Evolutionary conservation across 1,140 invertebrate genomes (phyloP).

Genomic region (Listronotus bonariensis): DNA sequence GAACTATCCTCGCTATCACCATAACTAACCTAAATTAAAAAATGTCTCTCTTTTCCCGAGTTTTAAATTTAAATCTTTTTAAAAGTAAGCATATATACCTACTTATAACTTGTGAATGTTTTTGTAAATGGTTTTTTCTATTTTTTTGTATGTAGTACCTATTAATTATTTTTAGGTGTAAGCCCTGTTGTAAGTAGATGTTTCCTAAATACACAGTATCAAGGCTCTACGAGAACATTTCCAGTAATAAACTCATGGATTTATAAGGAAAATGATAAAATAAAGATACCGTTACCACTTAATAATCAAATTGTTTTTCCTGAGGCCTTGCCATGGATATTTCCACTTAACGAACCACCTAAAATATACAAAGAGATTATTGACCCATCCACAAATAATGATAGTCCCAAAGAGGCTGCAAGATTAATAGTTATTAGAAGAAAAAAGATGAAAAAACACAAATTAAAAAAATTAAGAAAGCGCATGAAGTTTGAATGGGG

Average conservation of each 20-base stretch:
- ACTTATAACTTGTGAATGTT: background rate
- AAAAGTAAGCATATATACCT: conserved; percentile 13
- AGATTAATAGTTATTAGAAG: conserved; percentile 76
- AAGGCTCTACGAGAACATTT: background rate
- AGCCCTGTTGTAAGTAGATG: background rate
- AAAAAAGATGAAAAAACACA: conserved; percentile 86
- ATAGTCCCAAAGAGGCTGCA: conserved; percentile 67
- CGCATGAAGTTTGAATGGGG: conserved; percentile 75
- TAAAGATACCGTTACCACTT: conserved; percentile 31
- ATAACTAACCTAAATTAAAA: background rate
- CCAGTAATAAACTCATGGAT: conserved; percentile 42
- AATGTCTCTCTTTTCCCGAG: conserved; percentile 10
- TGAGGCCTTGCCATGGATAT: conserved; percentile 38
- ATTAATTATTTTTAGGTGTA: background rate
- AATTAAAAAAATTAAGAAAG: conserved; percentile 77
- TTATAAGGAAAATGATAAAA: conserved; percentile 42
- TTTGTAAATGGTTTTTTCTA: background rate
- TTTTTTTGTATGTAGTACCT: conserved; percentile 4
- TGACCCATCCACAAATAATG: conserved; percentile 45
- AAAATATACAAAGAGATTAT: conserved; percentile 35
- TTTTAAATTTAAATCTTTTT: conserved; percentile 14
- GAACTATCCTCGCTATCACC: no score
- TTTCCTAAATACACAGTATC: conserved; percentile 9
- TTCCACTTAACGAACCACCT: conserved; percentile 38
- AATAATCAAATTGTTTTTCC: conserved; percentile 42